Conservation (phyloP, 1,140 invertebrate genomes). For the Danaus plexippus region DNA sequence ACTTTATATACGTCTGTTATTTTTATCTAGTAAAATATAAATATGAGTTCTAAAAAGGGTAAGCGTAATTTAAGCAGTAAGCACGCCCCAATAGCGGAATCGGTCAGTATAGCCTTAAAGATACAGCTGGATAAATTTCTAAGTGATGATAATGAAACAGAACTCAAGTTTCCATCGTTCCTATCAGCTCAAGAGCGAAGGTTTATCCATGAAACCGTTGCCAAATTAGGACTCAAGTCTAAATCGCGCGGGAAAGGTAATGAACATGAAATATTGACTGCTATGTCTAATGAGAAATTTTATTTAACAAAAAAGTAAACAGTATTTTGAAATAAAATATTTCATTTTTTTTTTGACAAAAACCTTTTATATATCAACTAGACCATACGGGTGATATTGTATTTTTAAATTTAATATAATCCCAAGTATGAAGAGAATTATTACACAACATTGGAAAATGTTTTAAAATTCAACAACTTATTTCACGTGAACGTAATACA, state of each 20-base stretch:
- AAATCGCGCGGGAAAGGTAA: conserved; percentile 74
- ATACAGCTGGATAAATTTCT: conserved; percentile 77
- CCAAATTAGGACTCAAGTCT: conserved; percentile 79
- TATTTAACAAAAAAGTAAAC: too few species aligned
- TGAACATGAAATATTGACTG: too few species aligned
- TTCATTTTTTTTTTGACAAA: too few species aligned
- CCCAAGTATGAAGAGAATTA: too few species aligned
- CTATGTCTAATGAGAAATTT: too few species aligned
- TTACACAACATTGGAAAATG: too few species aligned
- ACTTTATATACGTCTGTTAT: conserved; percentile 5
- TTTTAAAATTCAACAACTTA: too few species aligned
- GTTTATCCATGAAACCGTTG: conserved; percentile 81
- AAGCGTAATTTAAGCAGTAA: conserved; percentile 50
- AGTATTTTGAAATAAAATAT: too few species aligned
- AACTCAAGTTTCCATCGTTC: conserved; percentile 80
- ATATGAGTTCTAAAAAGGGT: conserved; percentile 59
- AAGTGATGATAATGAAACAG: conserved; percentile 73
- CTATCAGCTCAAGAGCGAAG: conserved; percentile 82
- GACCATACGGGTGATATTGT: too few species aligned
- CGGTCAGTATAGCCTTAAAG: conserved; percentile 63
- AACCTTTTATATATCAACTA: too few species aligned
- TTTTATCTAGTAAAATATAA: conserved; percentile 18
- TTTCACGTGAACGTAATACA: not conserved
- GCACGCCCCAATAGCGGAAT: conserved; percentile 61
- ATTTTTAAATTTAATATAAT: too few species aligned